phyloP scores from a whole-genome alignment of 2,888 invertebrate genomes.

The Thecophora atra region DNA sequence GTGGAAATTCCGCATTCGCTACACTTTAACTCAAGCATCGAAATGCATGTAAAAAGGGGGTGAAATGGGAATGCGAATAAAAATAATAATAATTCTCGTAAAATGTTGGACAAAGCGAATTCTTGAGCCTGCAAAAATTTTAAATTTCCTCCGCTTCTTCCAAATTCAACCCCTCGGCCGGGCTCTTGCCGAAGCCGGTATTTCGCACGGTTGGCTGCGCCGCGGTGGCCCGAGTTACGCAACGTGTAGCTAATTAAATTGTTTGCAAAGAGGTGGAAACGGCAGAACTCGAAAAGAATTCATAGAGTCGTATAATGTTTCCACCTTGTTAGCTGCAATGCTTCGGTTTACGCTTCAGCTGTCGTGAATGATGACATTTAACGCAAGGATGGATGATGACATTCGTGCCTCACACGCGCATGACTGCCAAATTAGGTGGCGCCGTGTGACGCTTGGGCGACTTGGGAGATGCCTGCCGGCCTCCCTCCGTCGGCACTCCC shows the following conservation, averaged over 20 bases:
- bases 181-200: too few species aligned
- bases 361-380: conserved; percentile 33
- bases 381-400: conserved; percentile 26
- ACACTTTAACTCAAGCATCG: conserved; percentile 12
- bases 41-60: background rate
- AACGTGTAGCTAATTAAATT: conserved; percentile 30
- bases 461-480: background rate
- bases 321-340: conserved; percentile 28
- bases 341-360: conserved; percentile 22
- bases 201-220: conserved; percentile 19
- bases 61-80: background rate
- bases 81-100: background rate
- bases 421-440: conserved; percentile 20
- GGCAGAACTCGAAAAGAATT: conserved; percentile 11
- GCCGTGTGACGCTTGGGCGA: background rate
- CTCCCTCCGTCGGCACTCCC: background rate
- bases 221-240: conserved; percentile 18
- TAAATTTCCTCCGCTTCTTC: background rate
- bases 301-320: conserved; percentile 24
- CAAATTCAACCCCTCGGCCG: too few species aligned
- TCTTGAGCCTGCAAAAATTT: conserved; percentile 18
- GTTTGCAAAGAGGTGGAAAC: conserved; percentile 27
- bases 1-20: background rate
- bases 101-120: conserved; percentile 14
- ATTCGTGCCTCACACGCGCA: conserved; percentile 22